Evolutionary conservation across 2,888 invertebrate species (phyloP).

Genomic region (Hirudinaria manillensis): DNA sequence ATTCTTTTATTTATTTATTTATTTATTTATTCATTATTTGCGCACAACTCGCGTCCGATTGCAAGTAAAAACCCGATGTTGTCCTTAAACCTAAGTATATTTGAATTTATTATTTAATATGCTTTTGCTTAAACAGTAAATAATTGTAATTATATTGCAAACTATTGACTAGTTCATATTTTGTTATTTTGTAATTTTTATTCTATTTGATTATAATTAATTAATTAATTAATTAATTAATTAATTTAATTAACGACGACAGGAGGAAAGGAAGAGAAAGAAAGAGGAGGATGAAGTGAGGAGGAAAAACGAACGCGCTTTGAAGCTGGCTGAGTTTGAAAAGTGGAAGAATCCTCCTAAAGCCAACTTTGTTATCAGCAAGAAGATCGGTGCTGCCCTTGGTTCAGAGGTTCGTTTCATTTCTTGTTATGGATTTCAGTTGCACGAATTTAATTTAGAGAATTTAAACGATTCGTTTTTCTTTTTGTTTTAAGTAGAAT

Average conservation of each 20-base stretch:
- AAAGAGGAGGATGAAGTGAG: conserved; percentile 38
- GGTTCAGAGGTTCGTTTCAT: conserved; percentile 22
- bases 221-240: no score
- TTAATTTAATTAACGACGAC: not conserved
- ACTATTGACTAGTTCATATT: no score
- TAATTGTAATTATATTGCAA: no score
- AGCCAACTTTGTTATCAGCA: conserved; percentile 51
- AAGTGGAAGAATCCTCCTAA: conserved; percentile 45
- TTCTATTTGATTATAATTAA: no score
- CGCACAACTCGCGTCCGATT: not conserved
- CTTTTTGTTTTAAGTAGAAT: not conserved
- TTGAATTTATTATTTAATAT: no score
- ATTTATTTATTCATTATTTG: not conserved
- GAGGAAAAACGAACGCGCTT: conserved; percentile 36
- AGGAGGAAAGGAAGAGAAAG: conserved; percentile 39
- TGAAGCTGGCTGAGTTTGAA: conserved; percentile 40
- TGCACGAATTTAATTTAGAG: not conserved
- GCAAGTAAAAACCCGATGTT: not conserved
- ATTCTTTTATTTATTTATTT: no score
- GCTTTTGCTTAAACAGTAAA: no score
- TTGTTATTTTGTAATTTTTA: no score
- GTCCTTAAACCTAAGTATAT: no score
- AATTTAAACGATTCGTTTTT: no score
- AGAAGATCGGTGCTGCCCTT: conserved; percentile 38
- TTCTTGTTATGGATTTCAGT: not conserved